A percentile compares a stretch with the other conserved stretches of the same genome.
phyloP scores from a whole-genome alignment of 2,888 invertebrate species.

The Clanis bilineata region DNA sequence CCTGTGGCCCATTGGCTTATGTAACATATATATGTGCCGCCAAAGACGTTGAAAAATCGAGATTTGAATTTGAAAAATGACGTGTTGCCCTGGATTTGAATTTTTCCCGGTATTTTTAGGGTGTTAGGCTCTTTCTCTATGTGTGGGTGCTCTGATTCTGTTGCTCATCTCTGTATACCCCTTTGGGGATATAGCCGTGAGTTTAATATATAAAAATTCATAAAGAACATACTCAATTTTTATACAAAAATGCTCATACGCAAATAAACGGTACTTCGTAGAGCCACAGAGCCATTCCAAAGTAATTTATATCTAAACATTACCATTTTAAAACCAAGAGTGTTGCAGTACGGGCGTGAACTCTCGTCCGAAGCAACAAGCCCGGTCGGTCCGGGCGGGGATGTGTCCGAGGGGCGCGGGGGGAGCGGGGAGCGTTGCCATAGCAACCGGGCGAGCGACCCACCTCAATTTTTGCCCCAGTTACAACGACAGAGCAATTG shows the following conservation, averaged over 20 bases:
- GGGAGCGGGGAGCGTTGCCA: conserved; percentile 44
- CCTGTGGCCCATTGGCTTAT: no score
- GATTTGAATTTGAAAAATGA: no score
- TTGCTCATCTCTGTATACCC: no score
- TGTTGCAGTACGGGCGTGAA: neutral
- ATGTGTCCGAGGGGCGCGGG: conserved; percentile 26
- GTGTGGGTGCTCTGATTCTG: no score
- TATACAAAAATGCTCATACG: neutral
- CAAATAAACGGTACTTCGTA: neutral
- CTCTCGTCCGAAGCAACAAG: conserved; percentile 15
- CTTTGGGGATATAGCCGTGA: no score
- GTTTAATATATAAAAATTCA: neutral
- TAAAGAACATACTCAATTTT: neutral
- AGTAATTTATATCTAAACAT: conserved; percentile 1
- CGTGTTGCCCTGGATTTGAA: no score
- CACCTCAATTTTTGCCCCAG: conserved; percentile 69
- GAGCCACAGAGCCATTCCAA: neutral
- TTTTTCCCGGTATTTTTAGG: no score
- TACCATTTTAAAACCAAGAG: conserved; percentile 1
- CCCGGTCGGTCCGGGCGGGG: conserved; percentile 21
- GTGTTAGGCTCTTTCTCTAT: no score
- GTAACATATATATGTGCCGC: no score
- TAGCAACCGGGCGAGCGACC: conserved; percentile 46
- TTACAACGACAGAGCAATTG: conserved; percentile 50
- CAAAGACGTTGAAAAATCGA: no score